Evolutionary conservation across 2,113 vertebrate genomes (phyloP), one percentile per base, ranked within the genome.

Genomic region (Etia nguti): DNA sequence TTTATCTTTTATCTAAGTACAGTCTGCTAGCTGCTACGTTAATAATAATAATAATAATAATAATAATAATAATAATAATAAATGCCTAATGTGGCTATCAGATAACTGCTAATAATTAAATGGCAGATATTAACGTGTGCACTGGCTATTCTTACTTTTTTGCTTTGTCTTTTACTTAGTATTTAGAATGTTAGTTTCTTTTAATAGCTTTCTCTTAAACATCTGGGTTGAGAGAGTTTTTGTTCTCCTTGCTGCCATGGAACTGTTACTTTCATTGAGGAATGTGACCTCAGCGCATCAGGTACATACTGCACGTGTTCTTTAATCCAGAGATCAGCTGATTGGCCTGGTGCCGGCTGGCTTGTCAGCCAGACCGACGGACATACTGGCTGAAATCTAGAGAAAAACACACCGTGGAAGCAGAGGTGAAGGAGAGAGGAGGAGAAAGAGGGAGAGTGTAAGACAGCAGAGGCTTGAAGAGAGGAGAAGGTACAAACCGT

Each of bases 231-330:
- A 52, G 0, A 52, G 50, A 52, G 50, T 10, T 52, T n/a, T n/a
- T 52, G 50, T 52, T 52, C 20, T 52, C 50, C 50, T 52, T 0
- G 50, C n/a, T 52, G 50, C 18, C 50, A n/a, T n/a, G 50, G 20
- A 52, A 52, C 50, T 52, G 50, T 52, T 52, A 52, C 9, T 52
- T 52, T 52, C 20, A n/a, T n/a, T 52, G 20, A 52, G 50, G 50
- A 52, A 52, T 52, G 10, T 8, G 9, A n/a, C 50, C 50, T 52
- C 50, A n/a, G 50, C n/a, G 50, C 50, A 52, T 18, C 50, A 52
- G 4, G 18, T n/a, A 3, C 9, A 52, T 18, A 52, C 0, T n/a
- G 50, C 50, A 52, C 0, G 2, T 52, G 50, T 52, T 52, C 50
- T 52, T 52, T 52, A 52, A 0, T 52, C 50, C 50, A 52, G 50